Evolutionary conservation across 2,113 vertebrate genomes (phyloP).

Genomic region (Gallinago jamesoni): DNA sequence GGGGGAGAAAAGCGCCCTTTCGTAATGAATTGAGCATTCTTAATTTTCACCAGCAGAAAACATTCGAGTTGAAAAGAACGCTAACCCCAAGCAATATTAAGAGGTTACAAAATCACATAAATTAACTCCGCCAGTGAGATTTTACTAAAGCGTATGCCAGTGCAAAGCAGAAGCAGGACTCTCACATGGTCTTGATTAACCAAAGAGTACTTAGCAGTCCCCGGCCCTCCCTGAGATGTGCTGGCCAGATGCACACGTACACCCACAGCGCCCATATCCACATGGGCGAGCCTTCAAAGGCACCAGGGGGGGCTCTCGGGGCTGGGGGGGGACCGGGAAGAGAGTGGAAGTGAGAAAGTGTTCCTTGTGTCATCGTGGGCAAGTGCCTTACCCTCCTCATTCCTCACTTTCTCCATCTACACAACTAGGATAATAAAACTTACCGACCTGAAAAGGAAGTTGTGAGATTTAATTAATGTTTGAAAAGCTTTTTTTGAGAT

Average conservation of each 20-base stretch:
- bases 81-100: constrained; percentile 38
- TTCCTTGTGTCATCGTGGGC: neutral
- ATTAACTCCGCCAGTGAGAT: neutral
- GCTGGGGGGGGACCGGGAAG: neutral
- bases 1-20: fast-evolving
- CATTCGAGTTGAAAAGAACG: neutral
- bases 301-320: neutral
- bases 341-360: constrained; percentile 43
- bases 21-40: neutral
- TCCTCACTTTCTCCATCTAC: constrained; percentile 34
- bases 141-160: neutral
- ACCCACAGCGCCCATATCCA: neutral
- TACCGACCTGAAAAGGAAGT: constrained; percentile 63
- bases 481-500: constrained; percentile 54
- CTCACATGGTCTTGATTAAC: constrained; percentile 55
- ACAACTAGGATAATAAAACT: constrained; percentile 52
- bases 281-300: neutral
- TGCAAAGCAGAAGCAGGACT: constrained; percentile 52
- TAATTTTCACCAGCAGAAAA: neutral
- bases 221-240: neutral
- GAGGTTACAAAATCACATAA: constrained; percentile 62
- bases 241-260: constrained; percentile 5
- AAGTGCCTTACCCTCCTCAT: neutral
- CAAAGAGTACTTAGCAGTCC: neutral
- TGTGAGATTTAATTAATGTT: constrained; percentile 61